Conservation (phyloP, 2,797 vertebrate genomes). For the Microchirus variegatus region DNA sequence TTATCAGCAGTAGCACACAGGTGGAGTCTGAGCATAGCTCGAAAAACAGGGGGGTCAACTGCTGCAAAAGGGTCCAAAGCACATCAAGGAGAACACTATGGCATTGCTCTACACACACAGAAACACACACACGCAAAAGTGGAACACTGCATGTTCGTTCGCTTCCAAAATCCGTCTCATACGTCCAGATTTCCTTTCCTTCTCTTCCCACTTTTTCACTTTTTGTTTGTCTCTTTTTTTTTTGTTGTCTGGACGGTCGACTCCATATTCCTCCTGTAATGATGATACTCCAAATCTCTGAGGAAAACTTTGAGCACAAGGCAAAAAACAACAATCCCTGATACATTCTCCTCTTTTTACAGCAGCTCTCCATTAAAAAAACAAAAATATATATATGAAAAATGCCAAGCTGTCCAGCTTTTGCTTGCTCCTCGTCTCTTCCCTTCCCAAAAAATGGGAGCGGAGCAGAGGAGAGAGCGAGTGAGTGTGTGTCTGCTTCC, state of each 20-base stretch:
- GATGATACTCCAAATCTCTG: slow-evolving; percentile 52
- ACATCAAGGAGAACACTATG: slow-evolving; percentile 50
- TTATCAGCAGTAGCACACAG: slow-evolving; percentile 73
- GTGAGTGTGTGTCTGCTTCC: slow-evolving; percentile 70
- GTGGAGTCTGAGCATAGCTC: slow-evolving; percentile 48
- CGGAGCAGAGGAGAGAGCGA: slow-evolving; percentile 67
- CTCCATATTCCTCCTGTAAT: slow-evolving; percentile 58
- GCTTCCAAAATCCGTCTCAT: slow-evolving; percentile 79
- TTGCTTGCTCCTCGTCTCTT: slow-evolving; percentile 74
- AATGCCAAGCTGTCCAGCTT: slow-evolving; percentile 51
- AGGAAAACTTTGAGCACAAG: slow-evolving; percentile 63
- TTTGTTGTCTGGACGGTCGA: slow-evolving; percentile 38
- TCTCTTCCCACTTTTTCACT: slow-evolving; percentile 75
- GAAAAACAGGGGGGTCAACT: slow-evolving; percentile 64
- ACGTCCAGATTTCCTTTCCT: slow-evolving; percentile 79
- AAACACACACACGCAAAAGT: slow-evolving; percentile 34
- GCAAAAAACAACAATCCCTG: slow-evolving; percentile 42
- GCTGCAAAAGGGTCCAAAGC: slow-evolving; percentile 61
- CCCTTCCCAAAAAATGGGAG: slow-evolving; percentile 71
- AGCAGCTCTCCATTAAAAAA: slow-evolving; percentile 35
- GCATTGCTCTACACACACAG: slow-evolving; percentile 51
- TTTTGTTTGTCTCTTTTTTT: slow-evolving; percentile 48
- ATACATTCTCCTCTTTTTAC: slow-evolving; percentile 34
- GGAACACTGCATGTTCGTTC: slow-evolving; percentile 44
- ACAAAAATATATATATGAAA: too few relatives aligned